A percentile compares a stretch with the other conserved stretches of the same genome.
Conservation (phyloP, 2,888 invertebrate genomes). For the Yponomeuta sedellus region DNA sequence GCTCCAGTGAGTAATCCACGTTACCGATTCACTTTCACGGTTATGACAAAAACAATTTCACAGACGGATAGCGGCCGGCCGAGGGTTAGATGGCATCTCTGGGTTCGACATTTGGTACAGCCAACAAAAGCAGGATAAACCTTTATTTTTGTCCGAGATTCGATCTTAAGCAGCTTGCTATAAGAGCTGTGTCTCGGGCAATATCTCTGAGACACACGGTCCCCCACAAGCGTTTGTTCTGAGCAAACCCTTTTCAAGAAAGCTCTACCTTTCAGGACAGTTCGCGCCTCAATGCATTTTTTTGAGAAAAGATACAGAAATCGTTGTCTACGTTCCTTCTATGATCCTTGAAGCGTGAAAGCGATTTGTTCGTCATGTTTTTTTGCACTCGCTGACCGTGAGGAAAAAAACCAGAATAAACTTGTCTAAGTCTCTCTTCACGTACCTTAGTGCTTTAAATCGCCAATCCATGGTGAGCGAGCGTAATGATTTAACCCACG, state of each 20-base stretch:
- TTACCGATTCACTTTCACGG: not conserved
- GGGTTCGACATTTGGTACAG: not conserved
- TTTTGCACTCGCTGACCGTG: too few species aligned
- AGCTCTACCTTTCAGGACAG: not conserved
- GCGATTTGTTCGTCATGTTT: too few species aligned
- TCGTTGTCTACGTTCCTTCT: not conserved
- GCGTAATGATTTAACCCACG: too few species aligned
- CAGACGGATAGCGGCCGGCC: not conserved
- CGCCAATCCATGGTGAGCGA: too few species aligned
- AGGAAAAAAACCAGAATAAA: too few species aligned
- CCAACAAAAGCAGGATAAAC: not conserved
- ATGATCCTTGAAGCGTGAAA: too few species aligned
- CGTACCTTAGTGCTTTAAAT: too few species aligned
- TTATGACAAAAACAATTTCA: conserved; percentile 3
- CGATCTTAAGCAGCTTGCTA: too few species aligned
- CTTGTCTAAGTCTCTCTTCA: too few species aligned
- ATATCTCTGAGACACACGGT: not conserved
- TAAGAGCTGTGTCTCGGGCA: too few species aligned
- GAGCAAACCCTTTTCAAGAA: conserved; percentile 3
- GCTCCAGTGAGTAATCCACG: not conserved
- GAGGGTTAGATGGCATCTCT: not conserved
- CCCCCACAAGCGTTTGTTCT: not conserved
- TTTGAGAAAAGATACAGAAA: conserved; percentile 15
- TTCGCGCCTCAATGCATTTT: conserved; percentile 35
- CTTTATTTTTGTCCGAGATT: not conserved